Evolutionary conservation across 2,797 vertebrate genomes (phyloP).

Genomic region (Pangasius sanitwongsei): DNA sequence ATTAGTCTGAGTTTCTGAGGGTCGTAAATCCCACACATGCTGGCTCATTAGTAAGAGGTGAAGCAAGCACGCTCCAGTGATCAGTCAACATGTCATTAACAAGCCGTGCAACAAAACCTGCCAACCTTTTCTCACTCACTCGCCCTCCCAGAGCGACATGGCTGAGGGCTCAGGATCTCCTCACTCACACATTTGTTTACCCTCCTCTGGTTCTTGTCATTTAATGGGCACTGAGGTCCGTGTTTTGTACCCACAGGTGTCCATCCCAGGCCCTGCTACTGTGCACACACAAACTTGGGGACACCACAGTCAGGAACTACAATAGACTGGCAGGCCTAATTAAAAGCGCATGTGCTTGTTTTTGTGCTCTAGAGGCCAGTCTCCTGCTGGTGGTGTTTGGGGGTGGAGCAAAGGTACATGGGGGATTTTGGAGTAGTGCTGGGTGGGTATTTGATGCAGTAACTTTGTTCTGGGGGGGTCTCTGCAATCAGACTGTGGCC

Average conservation of each 20-base stretch:
- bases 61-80: slow-evolving; percentile 45
- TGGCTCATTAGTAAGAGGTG: slow-evolving; percentile 58
- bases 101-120: slow-evolving; percentile 50
- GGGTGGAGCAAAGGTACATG: slow-evolving; percentile 30
- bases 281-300: slow-evolving; percentile 9
- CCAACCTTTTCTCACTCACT: slow-evolving; percentile 35
- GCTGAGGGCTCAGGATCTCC: slow-evolving; percentile 37
- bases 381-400: slow-evolving; percentile 46
- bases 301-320: slow-evolving; percentile 37
- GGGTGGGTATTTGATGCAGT: slow-evolving; percentile 8
- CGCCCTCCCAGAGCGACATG: not conserved
- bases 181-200: slow-evolving; percentile 41
- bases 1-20: not conserved
- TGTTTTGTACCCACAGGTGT: slow-evolving; percentile 57
- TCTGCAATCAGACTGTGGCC: slow-evolving; percentile 49
- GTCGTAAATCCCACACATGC: slow-evolving; percentile 32
- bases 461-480: slow-evolving; percentile 49
- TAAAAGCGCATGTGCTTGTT: slow-evolving; percentile 52
- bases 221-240: slow-evolving; percentile 27
- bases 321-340: slow-evolving; percentile 59
- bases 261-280: slow-evolving; percentile 41
- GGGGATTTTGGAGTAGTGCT: not conserved
- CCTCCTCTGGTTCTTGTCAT: slow-evolving; percentile 36
- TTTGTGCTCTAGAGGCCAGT: slow-evolving; percentile 43
- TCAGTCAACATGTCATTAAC: slow-evolving; percentile 56